These are phyloP conservation scores for cattle (Bos taurus) DNA, from an alignment of 2,113 vertebrate species.

Conservation along the genomic window DNA sequence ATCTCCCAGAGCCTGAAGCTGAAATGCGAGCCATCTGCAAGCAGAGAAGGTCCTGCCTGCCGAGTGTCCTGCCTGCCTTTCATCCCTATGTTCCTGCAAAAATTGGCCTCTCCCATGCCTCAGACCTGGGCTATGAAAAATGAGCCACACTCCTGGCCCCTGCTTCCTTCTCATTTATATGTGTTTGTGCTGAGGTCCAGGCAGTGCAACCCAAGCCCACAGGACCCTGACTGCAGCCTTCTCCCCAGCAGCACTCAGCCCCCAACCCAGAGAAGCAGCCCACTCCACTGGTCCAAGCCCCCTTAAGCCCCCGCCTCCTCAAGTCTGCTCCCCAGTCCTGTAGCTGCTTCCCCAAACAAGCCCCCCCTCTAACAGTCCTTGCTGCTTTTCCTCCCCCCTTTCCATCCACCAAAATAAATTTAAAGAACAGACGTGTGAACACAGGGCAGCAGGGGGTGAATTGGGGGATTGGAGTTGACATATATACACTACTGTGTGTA, in stretches of 20 bases:
- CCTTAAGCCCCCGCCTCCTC: not conserved
- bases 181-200: not conserved
- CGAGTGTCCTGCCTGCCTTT: fast-evolving
- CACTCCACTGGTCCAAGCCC: fast-evolving
- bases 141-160: not conserved
- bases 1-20: not conserved
- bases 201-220: not conserved
- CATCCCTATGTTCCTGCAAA: not conserved
- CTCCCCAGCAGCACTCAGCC: too few species aligned
- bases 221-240: too few species aligned
- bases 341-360: not conserved
- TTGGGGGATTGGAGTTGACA: not conserved
- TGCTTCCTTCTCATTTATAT: not conserved
- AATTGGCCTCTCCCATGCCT: not conserved
- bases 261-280: not conserved
- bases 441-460: not conserved
- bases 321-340: too few species aligned
- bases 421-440: not conserved
- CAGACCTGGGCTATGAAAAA: not conserved
- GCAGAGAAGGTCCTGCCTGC: not conserved
- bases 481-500: not conserved
- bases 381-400: not conserved
- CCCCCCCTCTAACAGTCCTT: not conserved
- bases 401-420: not conserved
- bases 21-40: not conserved